Evolutionary conservation across 2,113 vertebrate species (phyloP).

Genomic region (Tiliqua scincoides): DNA sequence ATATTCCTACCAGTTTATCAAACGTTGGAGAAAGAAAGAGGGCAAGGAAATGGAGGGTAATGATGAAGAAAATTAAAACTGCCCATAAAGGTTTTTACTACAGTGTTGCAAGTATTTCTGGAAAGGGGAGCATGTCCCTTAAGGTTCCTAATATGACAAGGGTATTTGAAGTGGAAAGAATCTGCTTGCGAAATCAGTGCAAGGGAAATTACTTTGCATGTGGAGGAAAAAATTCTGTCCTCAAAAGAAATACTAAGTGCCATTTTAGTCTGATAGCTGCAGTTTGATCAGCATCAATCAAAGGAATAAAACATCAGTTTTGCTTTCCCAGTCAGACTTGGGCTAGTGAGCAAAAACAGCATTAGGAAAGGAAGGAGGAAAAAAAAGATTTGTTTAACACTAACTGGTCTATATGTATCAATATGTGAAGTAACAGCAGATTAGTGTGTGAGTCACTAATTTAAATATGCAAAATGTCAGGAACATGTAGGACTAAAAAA

Average conservation of each 20-base stretch:
- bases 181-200: conserved; percentile 58
- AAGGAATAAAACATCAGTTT: conserved; percentile 2
- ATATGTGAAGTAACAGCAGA: conserved; percentile 59
- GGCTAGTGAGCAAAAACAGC: conserved; percentile 29
- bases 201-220: conserved; percentile 60
- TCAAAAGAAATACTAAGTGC: conserved; percentile 55
- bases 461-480: conserved; percentile 49
- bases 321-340: background rate
- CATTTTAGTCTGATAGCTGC: conserved; percentile 23
- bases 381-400: conserved; percentile 14
- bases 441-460: conserved; percentile 59
- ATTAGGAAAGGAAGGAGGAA: background rate
- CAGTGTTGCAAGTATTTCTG: conserved; percentile 37
- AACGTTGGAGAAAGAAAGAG: conserved; percentile 14
- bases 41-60: background rate
- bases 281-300: conserved; percentile 25
- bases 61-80: background rate
- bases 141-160: conserved; percentile 36
- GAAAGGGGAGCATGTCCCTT: conserved; percentile 37
- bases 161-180: conserved; percentile 54
- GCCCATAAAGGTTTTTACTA: conserved; percentile 15
- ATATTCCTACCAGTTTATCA: conserved; percentile 34
- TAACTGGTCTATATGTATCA: conserved; percentile 38
- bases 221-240: conserved; percentile 51
- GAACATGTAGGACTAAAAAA: conserved; percentile 16